A percentile compares a stretch with the other conserved stretches of the same genome.
Evolutionary conservation across 2,797 vertebrate species (phyloP).

Genomic region (Poeciliopsis gracilis): DNA sequence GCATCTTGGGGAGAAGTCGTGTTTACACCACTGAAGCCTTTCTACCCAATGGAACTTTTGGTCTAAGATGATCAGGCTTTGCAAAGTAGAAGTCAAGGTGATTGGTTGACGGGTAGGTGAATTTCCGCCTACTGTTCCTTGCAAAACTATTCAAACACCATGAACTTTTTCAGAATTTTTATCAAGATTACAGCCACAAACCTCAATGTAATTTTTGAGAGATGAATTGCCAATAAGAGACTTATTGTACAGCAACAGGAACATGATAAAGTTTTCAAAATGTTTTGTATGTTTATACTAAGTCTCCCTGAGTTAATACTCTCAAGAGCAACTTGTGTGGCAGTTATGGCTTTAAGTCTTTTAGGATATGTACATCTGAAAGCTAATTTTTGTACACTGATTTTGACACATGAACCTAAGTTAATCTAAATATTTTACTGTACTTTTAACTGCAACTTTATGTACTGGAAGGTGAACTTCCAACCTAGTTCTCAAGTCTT

Average conservation of each 20-base stretch:
- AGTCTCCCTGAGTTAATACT: not conserved
- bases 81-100: constrained; percentile 16
- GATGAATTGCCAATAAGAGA: not conserved
- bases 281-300: not conserved
- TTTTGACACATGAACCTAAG: no score
- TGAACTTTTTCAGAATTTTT: not conserved
- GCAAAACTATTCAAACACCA: not conserved
- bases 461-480: no score
- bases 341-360: not conserved
- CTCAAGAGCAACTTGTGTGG: not conserved
- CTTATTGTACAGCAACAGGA: not conserved
- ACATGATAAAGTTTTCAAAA: not conserved
- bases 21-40: constrained; percentile 12
- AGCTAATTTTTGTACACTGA: no score
- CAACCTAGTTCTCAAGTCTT: no score
- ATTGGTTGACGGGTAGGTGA: constrained; percentile 23
- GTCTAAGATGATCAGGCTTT: constrained; percentile 13
- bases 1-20: constrained; percentile 5
- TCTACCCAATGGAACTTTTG: constrained; percentile 20
- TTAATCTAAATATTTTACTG: no score
- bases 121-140: not conserved
- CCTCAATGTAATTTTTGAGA: not conserved
- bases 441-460: no score
- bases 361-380: not conserved
- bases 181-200: not conserved